Evolutionary conservation across 2,888 invertebrate genomes (phyloP), one percentile per base, ranked within the genome.

Genomic region (Periphyllus acericola): DNA sequence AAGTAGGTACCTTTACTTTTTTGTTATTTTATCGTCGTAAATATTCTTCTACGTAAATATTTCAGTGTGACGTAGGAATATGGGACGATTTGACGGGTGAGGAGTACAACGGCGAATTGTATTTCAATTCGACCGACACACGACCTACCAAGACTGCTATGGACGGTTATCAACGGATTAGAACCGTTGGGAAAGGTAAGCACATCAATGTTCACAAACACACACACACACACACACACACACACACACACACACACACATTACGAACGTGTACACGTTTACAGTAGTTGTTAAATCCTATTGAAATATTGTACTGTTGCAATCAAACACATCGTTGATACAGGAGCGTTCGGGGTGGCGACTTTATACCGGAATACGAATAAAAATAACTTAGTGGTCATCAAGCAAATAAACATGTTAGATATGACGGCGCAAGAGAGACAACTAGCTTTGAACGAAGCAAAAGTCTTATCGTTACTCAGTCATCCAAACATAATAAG

Each of bases 401-500:
- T 96, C 85, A 96, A 96, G 91, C 95, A 96, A 91, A 94, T 96
- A 81, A 94, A 95, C 91, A 93, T 95, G 91, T 93, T 93, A 90
- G 95, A 95, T 90, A 91, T 96, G 89, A 93, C 93, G n/a, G 93
- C 93, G 0, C 91, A 93, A 0, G 95, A 95, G 91, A 92, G 94
- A 79, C 94, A 94, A 90, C 91, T 95, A 91, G 94, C 95, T 5
- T 92, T 95, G 90, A 95, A 95, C 91, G 95, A 95, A 92, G 94
- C 94, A 11, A 93, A 94, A 90, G 94, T 95, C 4, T 92, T 96
- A 87, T 94, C 95, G 0, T 93, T 94, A 90, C 91, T 96, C 78
- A 94, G 95, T 90, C 96, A 96, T 91, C 95, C 95, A 3, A 95
- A 95, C 91, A 95, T 96, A 89, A 94, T 95, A 79, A 93, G 92